Evolutionary conservation across 2,113 vertebrate genomes (phyloP).

Genomic region (Dicaeum eximium): DNA sequence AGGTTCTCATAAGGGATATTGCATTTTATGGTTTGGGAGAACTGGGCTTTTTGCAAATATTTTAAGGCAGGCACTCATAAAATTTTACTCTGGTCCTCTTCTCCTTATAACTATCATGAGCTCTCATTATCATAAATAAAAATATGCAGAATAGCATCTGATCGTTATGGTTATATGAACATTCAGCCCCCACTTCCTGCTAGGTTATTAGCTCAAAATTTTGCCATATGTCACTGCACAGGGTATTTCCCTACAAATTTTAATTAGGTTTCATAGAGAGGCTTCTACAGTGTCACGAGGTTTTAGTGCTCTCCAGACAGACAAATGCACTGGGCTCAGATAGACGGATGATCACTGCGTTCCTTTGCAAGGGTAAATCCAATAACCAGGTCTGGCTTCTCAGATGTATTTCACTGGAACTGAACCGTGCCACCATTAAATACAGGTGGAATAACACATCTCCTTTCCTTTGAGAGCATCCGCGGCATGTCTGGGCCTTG

Average conservation of each 20-base stretch:
- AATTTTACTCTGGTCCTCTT: not conserved
- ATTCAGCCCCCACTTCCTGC: slow-evolving; percentile 26
- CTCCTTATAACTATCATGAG: not conserved
- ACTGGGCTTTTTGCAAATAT: slow-evolving; percentile 26
- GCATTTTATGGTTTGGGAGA: slow-evolving; percentile 22
- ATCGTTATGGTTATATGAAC: slow-evolving; percentile 49
- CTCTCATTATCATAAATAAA: slow-evolving; percentile 48
- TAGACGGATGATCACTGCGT: slow-evolving; percentile 26
- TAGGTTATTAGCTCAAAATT: slow-evolving; percentile 46
- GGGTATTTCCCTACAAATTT: slow-evolving; percentile 60
- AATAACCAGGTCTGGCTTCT: slow-evolving; percentile 12
- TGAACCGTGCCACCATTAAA: not conserved
- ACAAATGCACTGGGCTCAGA: not conserved
- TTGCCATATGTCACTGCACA: slow-evolving; percentile 43
- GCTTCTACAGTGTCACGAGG: slow-evolving; percentile 13
- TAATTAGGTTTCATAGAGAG: slow-evolving; percentile 53
- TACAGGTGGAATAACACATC: not conserved
- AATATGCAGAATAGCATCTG: slow-evolving; percentile 47
- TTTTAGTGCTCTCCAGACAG: slow-evolving; percentile 59
- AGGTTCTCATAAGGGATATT: slow-evolving; percentile 28
- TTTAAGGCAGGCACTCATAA: slow-evolving; percentile 16
- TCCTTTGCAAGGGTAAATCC: slow-evolving; percentile 49
- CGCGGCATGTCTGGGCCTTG: not conserved
- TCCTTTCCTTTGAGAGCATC: not conserved
- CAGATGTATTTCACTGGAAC: not conserved